Conservation (phyloP, 2,888 invertebrate genomes). For the Megalurothrips usitatus region DNA sequence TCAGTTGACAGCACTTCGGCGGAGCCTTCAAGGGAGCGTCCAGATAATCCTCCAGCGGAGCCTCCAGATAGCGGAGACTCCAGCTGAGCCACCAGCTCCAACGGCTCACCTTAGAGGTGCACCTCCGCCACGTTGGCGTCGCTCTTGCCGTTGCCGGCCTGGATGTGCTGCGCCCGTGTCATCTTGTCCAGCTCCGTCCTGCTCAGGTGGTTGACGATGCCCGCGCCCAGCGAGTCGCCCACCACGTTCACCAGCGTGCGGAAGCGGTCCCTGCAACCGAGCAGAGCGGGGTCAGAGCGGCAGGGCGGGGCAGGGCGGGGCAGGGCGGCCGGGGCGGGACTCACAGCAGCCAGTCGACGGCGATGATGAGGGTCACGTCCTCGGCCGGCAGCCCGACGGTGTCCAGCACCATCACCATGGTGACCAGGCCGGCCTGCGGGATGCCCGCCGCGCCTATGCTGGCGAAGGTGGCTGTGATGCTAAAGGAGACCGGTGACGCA, state of each 20-base stretch:
- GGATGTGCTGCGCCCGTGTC: slow-evolving; percentile 33
- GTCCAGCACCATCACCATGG: slow-evolving; percentile 93
- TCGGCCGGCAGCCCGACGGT: slow-evolving; percentile 86
- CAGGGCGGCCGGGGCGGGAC: slow-evolving; percentile 46
- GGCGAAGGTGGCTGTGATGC: slow-evolving; percentile 93
- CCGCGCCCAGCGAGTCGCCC: slow-evolving; percentile 91
- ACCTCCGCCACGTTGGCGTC: slow-evolving; percentile 11
- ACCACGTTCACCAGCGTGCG: slow-evolving; percentile 89
- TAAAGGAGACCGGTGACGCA: slow-evolving; percentile 50
- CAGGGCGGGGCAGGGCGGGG: background rate
- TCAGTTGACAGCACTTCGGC: too few relatives aligned
- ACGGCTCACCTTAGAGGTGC: background rate
- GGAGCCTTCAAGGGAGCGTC: too few relatives aligned
- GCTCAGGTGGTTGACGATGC: slow-evolving; percentile 81
- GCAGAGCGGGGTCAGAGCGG: slow-evolving; percentile 12
- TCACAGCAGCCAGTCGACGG: slow-evolving; percentile 90
- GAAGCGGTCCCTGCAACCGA: slow-evolving; percentile 69
- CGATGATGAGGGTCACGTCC: slow-evolving; percentile 84
- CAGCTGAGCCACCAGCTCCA: too few relatives aligned
- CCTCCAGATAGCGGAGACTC: too few relatives aligned
- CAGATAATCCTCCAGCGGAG: too few relatives aligned
- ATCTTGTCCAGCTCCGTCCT: slow-evolving; percentile 60
- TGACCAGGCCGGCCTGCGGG: slow-evolving; percentile 91
- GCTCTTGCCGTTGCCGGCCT: slow-evolving; percentile 10
- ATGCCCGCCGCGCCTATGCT: slow-evolving; percentile 97